Evolutionary conservation across 1,140 invertebrate genomes (phyloP), one percentile per base, ranked within the genome.

Genomic region (Tribolium castaneum): DNA sequence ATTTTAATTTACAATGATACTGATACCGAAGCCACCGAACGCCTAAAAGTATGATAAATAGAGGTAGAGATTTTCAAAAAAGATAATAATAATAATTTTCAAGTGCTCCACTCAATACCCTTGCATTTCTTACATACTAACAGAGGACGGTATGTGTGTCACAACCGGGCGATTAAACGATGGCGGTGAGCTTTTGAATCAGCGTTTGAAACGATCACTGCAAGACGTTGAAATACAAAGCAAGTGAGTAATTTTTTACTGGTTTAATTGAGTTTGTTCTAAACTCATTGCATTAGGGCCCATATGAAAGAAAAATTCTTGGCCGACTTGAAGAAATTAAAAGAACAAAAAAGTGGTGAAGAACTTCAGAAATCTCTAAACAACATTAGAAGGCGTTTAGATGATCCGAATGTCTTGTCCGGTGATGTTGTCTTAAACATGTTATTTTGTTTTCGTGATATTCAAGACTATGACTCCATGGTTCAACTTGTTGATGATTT

Each of bases 241-340:
- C 59, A 98, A 96, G 94, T 95, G 89, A 87, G 89, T 87, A 49
- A 35, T n/a, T 30, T 73, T 13, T 52, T n/a, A 45, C 13, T 56
- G 30, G 25, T 75, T 76, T 51, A 6, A 19, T 52, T 12, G n/a
- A 45, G 39, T 59, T 75, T 30, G 6, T 59, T 22, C 1, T 9
- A 59, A 10, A 19, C 16, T 2, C n/a, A 12, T 76, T 76, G 88
- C n/a, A 9, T 70, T 85, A 97, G 96, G 88, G 96, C 96, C 4
- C 98, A 99, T 86, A 94, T 99, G 88, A 98, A 98, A 86, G 98
- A 99, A 86, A 99, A 99, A 88, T 99, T 99, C 89, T 87, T 99
- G 51, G 90, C 93, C 16, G 98, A 99, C 89, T 89, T 99, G 30
- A 91, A 98, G 6, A 98, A 98, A 89, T 94, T 96, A 2, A 91